These are phyloP conservation scores for Streptopelia turtur DNA, from an alignment of 2,797 vertebrate genomes.

Conservation along the genomic window DNA sequence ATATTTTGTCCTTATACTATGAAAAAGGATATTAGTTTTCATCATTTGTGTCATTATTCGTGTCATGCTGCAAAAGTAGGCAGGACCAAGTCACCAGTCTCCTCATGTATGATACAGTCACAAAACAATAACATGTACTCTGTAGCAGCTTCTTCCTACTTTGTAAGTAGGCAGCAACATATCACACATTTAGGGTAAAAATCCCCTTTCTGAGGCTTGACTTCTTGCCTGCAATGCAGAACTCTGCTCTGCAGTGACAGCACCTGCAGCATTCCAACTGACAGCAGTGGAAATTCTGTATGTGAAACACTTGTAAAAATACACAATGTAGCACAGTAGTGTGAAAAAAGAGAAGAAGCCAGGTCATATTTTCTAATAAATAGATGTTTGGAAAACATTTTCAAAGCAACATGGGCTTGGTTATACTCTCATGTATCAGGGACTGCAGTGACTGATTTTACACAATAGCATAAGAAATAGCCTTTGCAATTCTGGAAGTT, in stretches of 20 bases:
- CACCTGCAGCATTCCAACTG: constrained; percentile 50
- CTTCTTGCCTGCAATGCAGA: constrained; percentile 58
- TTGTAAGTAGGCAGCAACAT: background rate
- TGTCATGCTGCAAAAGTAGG: background rate
- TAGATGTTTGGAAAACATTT: background rate
- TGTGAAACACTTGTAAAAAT: background rate
- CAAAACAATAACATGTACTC: background rate
- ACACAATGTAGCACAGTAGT: background rate
- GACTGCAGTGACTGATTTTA: background rate
- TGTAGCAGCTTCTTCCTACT: background rate
- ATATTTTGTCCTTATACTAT: background rate
- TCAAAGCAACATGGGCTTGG: background rate
- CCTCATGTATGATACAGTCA: background rate
- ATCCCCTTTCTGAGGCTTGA: background rate
- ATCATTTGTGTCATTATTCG: background rate
- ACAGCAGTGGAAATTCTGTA: background rate
- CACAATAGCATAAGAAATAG: background rate
- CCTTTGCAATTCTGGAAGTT: background rate
- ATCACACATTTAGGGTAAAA: background rate
- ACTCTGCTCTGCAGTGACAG: constrained; percentile 54
- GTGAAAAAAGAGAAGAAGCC: background rate
- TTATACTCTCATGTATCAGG: background rate
- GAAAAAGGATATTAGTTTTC: background rate
- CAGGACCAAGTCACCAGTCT: background rate
- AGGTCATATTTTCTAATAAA: background rate